These are phyloP conservation scores for Orussus abietinus DNA, from an alignment of 1,140 invertebrate species.

Conservation along the genomic window DNA sequence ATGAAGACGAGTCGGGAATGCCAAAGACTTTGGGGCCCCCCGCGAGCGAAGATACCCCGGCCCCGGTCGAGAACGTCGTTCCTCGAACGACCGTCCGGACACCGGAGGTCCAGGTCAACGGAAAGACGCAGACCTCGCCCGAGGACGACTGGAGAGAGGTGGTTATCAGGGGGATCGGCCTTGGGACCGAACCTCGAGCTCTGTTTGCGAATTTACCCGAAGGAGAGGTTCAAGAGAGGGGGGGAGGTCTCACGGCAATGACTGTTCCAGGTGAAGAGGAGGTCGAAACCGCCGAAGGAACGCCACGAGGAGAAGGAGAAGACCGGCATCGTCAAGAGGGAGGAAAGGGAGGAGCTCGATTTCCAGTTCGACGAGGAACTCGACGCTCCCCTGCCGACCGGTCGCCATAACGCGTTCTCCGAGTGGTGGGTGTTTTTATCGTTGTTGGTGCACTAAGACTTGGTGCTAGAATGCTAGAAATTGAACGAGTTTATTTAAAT, in stretches of 20 bases:
- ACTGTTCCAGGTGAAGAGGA: constrained; percentile 58
- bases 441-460: too few relatives aligned
- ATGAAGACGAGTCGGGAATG: constrained; percentile 10
- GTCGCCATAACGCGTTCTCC: constrained; percentile 80
- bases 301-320: constrained; percentile 40
- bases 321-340: constrained; percentile 41
- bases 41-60: background rate
- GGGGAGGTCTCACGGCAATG: too few relatives aligned
- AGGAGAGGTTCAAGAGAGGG: too few relatives aligned
- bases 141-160: constrained; percentile 31
- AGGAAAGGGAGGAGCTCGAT: constrained; percentile 82
- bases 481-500: too few relatives aligned
- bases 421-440: constrained; percentile 57
- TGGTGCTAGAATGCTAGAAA: too few relatives aligned
- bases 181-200: too few relatives aligned
- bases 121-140: constrained; percentile 8
- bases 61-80: background rate
- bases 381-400: constrained; percentile 65
- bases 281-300: constrained; percentile 49
- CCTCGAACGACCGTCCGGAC: background rate
- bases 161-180: background rate
- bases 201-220: too few relatives aligned
- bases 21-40: constrained; percentile 1
- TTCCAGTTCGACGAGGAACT: constrained; percentile 98
- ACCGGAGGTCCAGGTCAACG: constrained; percentile 15